Conservation (phyloP, 2,113 vertebrate genomes). For the Toxotes jaculatrix region DNA sequence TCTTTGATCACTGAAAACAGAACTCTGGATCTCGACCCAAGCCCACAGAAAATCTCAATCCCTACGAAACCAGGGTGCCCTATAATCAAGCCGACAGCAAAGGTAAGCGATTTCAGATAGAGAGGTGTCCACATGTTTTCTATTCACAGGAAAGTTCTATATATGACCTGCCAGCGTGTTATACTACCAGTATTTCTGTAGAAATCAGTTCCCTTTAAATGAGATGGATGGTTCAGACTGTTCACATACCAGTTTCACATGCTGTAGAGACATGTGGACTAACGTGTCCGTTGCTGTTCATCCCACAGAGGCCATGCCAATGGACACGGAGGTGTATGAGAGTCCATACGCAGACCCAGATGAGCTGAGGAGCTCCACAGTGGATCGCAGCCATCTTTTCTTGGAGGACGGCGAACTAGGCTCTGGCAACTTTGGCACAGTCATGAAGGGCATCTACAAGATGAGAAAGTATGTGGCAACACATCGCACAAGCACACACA, state of each 20-base stretch:
- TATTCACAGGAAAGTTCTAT: background rate
- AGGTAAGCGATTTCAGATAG: slow-evolving; percentile 27
- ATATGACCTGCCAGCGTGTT: no score
- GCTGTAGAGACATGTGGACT: no score
- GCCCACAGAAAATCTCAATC: slow-evolving; percentile 48
- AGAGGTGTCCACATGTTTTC: background rate
- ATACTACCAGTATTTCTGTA: no score
- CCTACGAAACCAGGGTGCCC: slow-evolving; percentile 60
- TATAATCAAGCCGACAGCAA: slow-evolving; percentile 14
- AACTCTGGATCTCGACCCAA: background rate
- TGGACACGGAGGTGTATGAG: slow-evolving; percentile 95
- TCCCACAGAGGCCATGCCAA: slow-evolving; percentile 88
- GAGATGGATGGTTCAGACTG: no score
- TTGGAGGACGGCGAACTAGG: slow-evolving; percentile 95
- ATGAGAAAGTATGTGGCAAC: slow-evolving; percentile 91
- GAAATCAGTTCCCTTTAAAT: no score
- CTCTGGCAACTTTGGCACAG: slow-evolving; percentile 97
- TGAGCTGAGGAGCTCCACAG: slow-evolving; percentile 91
- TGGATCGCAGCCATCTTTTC: slow-evolving; percentile 87
- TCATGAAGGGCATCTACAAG: slow-evolving; percentile 92
- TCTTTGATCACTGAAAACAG: slow-evolving; percentile 32
- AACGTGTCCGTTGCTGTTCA: background rate
- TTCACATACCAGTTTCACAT: no score
- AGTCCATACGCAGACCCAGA: slow-evolving; percentile 98
- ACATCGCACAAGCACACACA: background rate